A percentile compares a stretch with the other conserved stretches of the same genome.
Conservation (phyloP, 2,797 vertebrate species). For the Emys orbicularis region DNA sequence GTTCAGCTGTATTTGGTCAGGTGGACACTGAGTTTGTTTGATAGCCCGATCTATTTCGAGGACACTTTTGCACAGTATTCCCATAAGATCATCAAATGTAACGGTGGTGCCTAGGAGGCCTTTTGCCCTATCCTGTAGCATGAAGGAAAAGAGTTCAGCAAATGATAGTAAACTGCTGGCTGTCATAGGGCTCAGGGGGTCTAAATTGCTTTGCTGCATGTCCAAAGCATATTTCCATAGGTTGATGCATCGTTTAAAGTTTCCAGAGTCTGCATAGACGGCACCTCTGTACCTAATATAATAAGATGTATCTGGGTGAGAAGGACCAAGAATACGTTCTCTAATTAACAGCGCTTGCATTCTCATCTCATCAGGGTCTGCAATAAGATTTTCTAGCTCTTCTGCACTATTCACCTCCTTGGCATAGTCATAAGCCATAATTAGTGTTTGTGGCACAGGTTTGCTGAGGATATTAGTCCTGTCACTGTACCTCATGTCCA, state of each 20-base stretch:
- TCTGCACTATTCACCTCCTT: slow-evolving; percentile 93
- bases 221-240: slow-evolving; percentile 99
- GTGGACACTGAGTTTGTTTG: slow-evolving; percentile 87
- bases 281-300: slow-evolving; percentile 98
- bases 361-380: slow-evolving; percentile 98
- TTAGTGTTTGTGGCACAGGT: slow-evolving; percentile 91
- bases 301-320: slow-evolving; percentile 98
- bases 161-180: slow-evolving; percentile 97
- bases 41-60: slow-evolving; percentile 96
- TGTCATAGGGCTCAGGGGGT: slow-evolving; percentile 98
- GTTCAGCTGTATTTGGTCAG: slow-evolving; percentile 94
- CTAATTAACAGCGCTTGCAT: slow-evolving; percentile 98
- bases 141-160: slow-evolving; percentile 99
- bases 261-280: slow-evolving; percentile 98
- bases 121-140: slow-evolving; percentile 98
- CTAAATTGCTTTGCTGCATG: slow-evolving; percentile 98
- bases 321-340: slow-evolving; percentile 96
- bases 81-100: slow-evolving; percentile 98
- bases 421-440: slow-evolving; percentile 98
- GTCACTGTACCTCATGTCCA: slow-evolving; percentile 95
- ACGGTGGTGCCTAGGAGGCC: slow-evolving; percentile 95
- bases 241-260: slow-evolving; percentile 98
- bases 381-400: slow-evolving; percentile 95
- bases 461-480: slow-evolving; percentile 90
- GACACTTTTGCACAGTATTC: slow-evolving; percentile 96